Percentiles rank a stretch among this genome's conserved stretches.
Evolutionary conservation across 2,888 invertebrate genomes (phyloP).

Genomic region (Lutraria lutraria): DNA sequence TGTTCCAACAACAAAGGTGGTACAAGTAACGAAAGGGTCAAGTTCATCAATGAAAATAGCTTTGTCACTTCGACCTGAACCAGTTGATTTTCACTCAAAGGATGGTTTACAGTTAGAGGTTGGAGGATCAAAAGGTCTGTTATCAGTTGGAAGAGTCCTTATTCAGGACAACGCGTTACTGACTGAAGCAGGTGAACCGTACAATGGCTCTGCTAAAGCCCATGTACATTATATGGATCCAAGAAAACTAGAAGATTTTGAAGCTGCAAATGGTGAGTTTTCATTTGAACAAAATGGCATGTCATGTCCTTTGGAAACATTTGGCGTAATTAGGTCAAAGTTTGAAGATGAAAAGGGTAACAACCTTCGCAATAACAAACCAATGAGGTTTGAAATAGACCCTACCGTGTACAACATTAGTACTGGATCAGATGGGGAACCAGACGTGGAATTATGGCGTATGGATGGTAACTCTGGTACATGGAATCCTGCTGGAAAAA

Average conservation of each 20-base stretch:
- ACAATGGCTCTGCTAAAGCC: constrained; percentile 49
- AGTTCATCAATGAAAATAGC: constrained; percentile 31
- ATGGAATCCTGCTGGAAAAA: constrained; percentile 35
- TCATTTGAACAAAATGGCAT: constrained; percentile 39
- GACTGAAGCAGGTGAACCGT: constrained; percentile 47
- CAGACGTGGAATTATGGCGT: constrained; percentile 53
- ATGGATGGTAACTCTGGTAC: constrained; percentile 55
- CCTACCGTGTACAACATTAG: constrained; percentile 52
- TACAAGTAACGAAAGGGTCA: constrained; percentile 34
- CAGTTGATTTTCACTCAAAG: constrained; percentile 36
- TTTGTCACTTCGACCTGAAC: constrained; percentile 46
- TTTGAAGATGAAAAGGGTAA: constrained; percentile 49
- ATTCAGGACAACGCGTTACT: constrained; percentile 42
- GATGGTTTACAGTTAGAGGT: constrained; percentile 32
- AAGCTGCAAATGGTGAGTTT: constrained; percentile 56
- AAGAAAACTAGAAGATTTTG: constrained; percentile 48
- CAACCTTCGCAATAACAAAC: constrained; percentile 34
- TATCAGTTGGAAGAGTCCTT: constrained; percentile 32
- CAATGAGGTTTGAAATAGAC: constrained; percentile 48
- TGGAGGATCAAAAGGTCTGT: constrained; percentile 18
- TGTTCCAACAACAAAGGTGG: constrained; percentile 46
- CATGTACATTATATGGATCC: constrained; percentile 59
- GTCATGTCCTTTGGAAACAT: constrained; percentile 51
- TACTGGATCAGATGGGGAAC: constrained; percentile 40
- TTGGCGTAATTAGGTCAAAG: constrained; percentile 47